Evolutionary conservation across 1,140 invertebrate genomes (phyloP).

Genomic region (Paracyclopina nana): DNA sequence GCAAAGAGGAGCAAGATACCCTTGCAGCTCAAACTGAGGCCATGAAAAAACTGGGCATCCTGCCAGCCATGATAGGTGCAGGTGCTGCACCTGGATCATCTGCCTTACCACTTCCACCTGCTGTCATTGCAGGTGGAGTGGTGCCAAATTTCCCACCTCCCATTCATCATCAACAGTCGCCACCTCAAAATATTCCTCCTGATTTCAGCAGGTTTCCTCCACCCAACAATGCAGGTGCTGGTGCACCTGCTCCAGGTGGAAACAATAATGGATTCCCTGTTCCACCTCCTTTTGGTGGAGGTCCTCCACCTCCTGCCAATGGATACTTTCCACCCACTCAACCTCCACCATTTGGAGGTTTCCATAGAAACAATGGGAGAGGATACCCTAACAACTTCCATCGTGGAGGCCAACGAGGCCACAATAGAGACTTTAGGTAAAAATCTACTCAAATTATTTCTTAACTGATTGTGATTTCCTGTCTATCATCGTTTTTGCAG

Average conservation of each 20-base stretch:
- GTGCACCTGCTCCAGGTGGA: background rate
- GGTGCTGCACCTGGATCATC: background rate
- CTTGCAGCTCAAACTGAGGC: conserved; percentile 1
- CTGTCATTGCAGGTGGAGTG: no score
- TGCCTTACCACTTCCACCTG: background rate
- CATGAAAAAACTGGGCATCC: conserved; percentile 4
- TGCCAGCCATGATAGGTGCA: background rate
- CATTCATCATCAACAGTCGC: background rate
- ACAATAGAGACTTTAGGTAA: background rate
- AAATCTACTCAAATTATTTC: background rate
- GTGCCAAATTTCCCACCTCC: no score
- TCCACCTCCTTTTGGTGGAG: background rate
- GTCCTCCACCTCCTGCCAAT: background rate
- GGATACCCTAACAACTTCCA: background rate
- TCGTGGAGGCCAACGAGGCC: background rate
- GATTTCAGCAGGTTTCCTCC: background rate
- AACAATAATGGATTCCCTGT: background rate
- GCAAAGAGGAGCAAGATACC: conserved; percentile 5
- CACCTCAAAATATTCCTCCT: background rate
- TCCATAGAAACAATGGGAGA: background rate
- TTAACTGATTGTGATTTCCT: background rate
- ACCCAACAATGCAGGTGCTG: background rate
- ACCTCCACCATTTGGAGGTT: background rate
- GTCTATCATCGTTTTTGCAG: background rate
- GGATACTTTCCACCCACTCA: conserved; percentile 3